phyloP scores from a whole-genome alignment of 2,797 vertebrate species.

The Sphenopsis melanotis region DNA sequence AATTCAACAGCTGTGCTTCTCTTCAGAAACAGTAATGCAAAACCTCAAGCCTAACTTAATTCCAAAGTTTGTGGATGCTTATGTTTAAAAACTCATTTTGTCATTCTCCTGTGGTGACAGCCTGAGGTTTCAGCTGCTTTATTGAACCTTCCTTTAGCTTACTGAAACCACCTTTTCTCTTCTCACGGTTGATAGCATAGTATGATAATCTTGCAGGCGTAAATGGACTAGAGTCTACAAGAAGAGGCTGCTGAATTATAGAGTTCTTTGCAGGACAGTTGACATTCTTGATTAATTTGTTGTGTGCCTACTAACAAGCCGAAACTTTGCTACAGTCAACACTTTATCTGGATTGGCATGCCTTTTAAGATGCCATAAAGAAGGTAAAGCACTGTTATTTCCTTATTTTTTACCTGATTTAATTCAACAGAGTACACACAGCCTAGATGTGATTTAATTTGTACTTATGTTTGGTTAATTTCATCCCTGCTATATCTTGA shows the following conservation, averaged over 20 bases:
- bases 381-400: not conserved
- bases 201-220: not conserved
- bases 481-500: not conserved
- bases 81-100: not conserved
- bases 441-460: not conserved
- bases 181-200: not conserved
- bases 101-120: not conserved
- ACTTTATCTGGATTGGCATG: not conserved
- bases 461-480: not conserved
- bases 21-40: not conserved
- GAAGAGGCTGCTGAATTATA: not conserved
- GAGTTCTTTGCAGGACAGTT: not conserved
- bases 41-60: not conserved
- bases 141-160: not conserved
- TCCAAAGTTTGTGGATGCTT: not conserved
- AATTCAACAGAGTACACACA: not conserved
- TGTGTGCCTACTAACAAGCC: not conserved
- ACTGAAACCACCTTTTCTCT: not conserved
- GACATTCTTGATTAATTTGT: not conserved
- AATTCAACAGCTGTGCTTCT: not conserved
- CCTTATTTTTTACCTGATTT: not conserved
- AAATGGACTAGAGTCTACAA: not conserved
- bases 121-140: not conserved
- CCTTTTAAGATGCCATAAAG: not conserved
- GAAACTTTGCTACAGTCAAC: not conserved